Evolutionary conservation across 2,888 invertebrate species (phyloP).

Genomic region (Diaphora mendica): DNA sequence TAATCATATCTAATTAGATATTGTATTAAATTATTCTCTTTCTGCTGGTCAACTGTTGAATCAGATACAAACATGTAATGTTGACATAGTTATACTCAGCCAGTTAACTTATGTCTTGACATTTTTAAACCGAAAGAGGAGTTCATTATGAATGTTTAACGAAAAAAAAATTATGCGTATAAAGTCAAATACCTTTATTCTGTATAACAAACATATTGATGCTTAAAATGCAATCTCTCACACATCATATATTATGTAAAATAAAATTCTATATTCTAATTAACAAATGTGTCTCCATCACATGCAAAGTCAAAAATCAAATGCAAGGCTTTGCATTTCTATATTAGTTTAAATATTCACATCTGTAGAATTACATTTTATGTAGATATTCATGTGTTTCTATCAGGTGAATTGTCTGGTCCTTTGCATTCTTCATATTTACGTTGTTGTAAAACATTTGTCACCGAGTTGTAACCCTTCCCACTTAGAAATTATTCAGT

Average conservation of each 20-base stretch:
- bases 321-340: too few relatives aligned
- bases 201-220: neutral
- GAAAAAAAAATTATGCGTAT: neutral
- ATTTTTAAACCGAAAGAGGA: neutral
- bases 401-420: neutral
- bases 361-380: too few relatives aligned
- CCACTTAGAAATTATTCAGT: too few relatives aligned
- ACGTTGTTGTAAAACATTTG: too few relatives aligned
- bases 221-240: neutral
- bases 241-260: neutral
- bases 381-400: neutral
- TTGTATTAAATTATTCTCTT: slow-evolving; percentile 28
- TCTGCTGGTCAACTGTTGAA: neutral
- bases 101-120: neutral
- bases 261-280: too few relatives aligned
- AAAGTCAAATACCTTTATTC: neutral
- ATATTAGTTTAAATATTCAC: neutral
- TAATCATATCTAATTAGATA: slow-evolving; percentile 12
- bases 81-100: too few relatives aligned
- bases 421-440: neutral
- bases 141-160: neutral
- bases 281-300: too few relatives aligned
- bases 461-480: too few relatives aligned
- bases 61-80: neutral
- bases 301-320: too few relatives aligned